Conservation (phyloP, 2,888 invertebrate genomes). For the Lypha dubia region DNA sequence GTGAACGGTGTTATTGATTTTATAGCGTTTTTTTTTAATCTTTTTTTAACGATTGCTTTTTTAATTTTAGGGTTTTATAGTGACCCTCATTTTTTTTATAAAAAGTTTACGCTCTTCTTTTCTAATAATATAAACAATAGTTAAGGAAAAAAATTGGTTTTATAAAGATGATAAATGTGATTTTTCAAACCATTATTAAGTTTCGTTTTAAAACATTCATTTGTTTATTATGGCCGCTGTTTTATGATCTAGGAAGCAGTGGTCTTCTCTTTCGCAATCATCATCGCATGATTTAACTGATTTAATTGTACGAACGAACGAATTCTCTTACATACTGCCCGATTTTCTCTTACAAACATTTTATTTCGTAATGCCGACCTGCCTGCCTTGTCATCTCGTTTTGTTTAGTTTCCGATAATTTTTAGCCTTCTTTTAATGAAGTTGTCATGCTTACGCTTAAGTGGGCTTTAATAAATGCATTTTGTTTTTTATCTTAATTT, state of each 20-base stretch:
- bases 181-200: constrained; percentile 27
- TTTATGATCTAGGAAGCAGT: constrained; percentile 41
- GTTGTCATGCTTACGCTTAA: constrained; percentile 24
- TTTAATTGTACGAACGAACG: constrained; percentile 41
- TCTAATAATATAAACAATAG: constrained; percentile 42
- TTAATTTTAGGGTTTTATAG: constrained; percentile 9
- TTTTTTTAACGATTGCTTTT: constrained; percentile 20
- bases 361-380: constrained; percentile 52
- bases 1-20: constrained; percentile 17
- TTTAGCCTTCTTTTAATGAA: constrained; percentile 17
- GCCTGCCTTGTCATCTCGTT: constrained; percentile 60
- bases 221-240: constrained; percentile 32
- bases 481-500: not conserved
- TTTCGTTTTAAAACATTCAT: constrained; percentile 24
- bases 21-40: constrained; percentile 8
- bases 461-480: not conserved
- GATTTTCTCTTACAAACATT: constrained; percentile 56
- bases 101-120: constrained; percentile 44
- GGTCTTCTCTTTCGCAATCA: constrained; percentile 61
- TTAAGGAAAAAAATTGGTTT: constrained; percentile 22
- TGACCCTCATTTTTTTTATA: constrained; percentile 10
- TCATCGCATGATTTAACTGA: constrained; percentile 50
- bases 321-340: constrained; percentile 49
- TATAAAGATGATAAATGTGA: constrained; percentile 30
- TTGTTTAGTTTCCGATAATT: not conserved